These are phyloP conservation scores for Channa argus DNA, from an alignment of 2,113 vertebrate species.

Conservation along the genomic window DNA sequence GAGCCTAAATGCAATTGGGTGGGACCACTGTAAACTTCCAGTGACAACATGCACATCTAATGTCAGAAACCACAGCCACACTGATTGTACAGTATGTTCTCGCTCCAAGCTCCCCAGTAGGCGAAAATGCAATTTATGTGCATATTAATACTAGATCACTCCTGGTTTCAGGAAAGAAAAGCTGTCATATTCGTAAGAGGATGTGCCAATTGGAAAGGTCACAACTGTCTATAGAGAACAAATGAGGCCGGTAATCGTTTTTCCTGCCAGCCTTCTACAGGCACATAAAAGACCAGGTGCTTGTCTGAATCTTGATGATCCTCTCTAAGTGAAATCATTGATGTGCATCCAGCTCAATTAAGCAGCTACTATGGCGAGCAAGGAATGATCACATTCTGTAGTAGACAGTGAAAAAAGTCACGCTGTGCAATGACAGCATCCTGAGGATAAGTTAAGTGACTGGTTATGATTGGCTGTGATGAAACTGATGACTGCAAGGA, in stretches of 20 bases:
- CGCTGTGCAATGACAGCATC: conserved; percentile 27
- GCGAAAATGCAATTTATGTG: conserved; percentile 65
- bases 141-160: conserved; percentile 71
- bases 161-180: conserved; percentile 72
- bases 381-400: conserved; percentile 46
- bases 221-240: conserved; percentile 79
- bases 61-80: conserved; percentile 22
- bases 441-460: conserved; percentile 39
- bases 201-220: conserved; percentile 81
- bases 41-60: conserved; percentile 18
- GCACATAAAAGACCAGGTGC: conserved; percentile 79
- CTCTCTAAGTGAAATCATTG: conserved; percentile 75
- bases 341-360: conserved; percentile 75
- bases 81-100: conserved; percentile 50
- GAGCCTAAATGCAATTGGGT: conserved; percentile 10
- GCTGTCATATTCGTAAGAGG: conserved; percentile 72
- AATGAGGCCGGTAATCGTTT: conserved; percentile 78
- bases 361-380: conserved; percentile 51
- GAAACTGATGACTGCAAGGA: conserved; percentile 2
- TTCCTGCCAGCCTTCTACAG: conserved; percentile 75
- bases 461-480: conserved; percentile 44
- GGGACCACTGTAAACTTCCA: conserved; percentile 22
- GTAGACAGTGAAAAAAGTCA: conserved; percentile 40
- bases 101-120: conserved; percentile 3
- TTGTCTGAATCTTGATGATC: conserved; percentile 79